Conservation (phyloP, 2,888 invertebrate genomes). For the Aquatica leii region DNA sequence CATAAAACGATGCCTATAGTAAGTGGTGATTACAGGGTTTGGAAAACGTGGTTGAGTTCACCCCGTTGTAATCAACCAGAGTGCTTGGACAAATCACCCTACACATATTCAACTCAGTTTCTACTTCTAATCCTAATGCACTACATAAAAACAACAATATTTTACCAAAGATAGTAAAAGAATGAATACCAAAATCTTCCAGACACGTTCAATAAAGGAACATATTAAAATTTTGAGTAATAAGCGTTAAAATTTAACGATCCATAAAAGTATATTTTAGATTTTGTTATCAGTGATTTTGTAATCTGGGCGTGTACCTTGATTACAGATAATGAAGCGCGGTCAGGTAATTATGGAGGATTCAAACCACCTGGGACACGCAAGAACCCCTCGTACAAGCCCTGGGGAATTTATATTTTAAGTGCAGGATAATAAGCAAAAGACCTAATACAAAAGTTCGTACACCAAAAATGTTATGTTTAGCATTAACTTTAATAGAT, state of each 20-base stretch:
- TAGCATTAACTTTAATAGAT: constrained; percentile 10
- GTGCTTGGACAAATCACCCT: constrained; percentile 37
- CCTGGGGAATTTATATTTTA: constrained; percentile 19
- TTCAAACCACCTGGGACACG: constrained; percentile 37
- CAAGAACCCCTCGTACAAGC: constrained; percentile 18
- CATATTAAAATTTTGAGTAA: neutral
- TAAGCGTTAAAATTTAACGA: constrained; percentile 21
- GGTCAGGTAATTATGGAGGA: constrained; percentile 37
- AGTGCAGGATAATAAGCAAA: neutral
- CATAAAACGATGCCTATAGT: constrained; percentile 16
- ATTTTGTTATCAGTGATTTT: constrained; percentile 36
- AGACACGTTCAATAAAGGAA: neutral
- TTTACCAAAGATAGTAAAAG: neutral
- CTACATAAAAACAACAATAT: constrained; percentile 5
- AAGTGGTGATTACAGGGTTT: constrained; percentile 29
- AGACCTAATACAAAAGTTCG: too few species aligned
- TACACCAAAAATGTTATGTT: neutral
- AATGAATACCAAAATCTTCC: neutral
- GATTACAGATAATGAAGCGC: constrained; percentile 37
- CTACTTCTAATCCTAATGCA: constrained; percentile 9
- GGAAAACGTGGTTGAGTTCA: constrained; percentile 17
- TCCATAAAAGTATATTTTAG: constrained; percentile 23
- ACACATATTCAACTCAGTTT: constrained; percentile 22
- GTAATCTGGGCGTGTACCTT: constrained; percentile 34
- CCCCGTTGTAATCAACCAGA: constrained; percentile 36